Conservation (phyloP, 64 coral and sea anemone genomes). For the Pachyseris speciosa region DNA sequence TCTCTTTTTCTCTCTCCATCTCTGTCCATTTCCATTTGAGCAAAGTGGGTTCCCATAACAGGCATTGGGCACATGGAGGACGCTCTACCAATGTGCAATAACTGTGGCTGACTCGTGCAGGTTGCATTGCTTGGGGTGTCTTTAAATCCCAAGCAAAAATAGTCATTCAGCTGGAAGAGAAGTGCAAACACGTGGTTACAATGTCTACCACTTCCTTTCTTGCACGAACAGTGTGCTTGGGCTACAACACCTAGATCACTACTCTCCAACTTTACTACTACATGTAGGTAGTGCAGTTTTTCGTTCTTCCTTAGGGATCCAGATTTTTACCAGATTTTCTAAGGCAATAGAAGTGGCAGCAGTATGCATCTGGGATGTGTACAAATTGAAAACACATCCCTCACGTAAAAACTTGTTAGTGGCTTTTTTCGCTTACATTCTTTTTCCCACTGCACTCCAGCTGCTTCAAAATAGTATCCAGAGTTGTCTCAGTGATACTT, state of each 20-base stretch:
- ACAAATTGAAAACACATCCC: constrained; percentile 42
- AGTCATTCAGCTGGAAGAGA: too few relatives aligned
- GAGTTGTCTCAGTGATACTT: constrained; percentile 17
- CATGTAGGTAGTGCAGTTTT: constrained; percentile 29
- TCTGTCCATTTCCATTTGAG: too few relatives aligned
- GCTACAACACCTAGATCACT: background rate
- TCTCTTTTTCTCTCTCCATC: too few relatives aligned
- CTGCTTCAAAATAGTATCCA: constrained; percentile 35
- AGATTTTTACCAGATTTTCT: constrained; percentile 3
- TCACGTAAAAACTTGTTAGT: constrained; percentile 51
- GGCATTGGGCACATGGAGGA: too few relatives aligned
- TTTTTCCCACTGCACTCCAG: constrained; percentile 28
- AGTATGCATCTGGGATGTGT: background rate
- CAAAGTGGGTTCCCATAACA: too few relatives aligned
- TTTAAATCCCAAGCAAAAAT: too few relatives aligned
- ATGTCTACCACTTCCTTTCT: constrained; percentile 26
- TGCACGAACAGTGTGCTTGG: background rate
- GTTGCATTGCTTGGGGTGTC: too few relatives aligned
- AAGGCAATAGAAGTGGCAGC: background rate
- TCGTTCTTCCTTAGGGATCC: constrained; percentile 55
- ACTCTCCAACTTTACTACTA: constrained; percentile 9
- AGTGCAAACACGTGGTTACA: constrained; percentile 75
- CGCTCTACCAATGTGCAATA: too few relatives aligned
- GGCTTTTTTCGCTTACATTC: constrained; percentile 55
- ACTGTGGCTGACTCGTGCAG: too few relatives aligned